Evolutionary conservation across 1,140 invertebrate genomes (phyloP).

Genomic region (Conopomorpha cramerella): DNA sequence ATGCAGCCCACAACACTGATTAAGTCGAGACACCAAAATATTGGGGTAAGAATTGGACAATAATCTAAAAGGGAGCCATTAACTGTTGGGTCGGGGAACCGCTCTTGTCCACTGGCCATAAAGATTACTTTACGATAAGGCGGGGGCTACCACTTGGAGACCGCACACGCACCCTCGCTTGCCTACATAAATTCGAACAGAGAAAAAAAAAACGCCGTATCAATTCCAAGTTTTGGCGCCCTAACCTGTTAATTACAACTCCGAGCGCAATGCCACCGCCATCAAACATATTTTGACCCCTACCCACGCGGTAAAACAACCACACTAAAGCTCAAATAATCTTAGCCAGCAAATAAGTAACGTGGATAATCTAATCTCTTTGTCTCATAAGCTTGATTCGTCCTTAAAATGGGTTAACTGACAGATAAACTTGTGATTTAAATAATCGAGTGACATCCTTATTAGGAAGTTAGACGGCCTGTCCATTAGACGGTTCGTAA

Average conservation of each 20-base stretch:
- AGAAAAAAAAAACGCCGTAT: too few relatives aligned
- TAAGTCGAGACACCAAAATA: slow-evolving; percentile 41
- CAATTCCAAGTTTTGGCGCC: too few relatives aligned
- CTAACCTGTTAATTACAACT: too few relatives aligned
- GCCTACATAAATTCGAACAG: slow-evolving; percentile 49
- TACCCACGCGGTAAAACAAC: too few relatives aligned
- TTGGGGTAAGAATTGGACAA: slow-evolving; percentile 19
- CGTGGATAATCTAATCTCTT: too few relatives aligned
- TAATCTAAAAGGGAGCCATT: slow-evolving; percentile 51
- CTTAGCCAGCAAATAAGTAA: too few relatives aligned
- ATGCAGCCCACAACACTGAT: slow-evolving; percentile 54
- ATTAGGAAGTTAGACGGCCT: not conserved
- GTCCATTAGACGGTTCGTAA: slow-evolving; percentile 13
- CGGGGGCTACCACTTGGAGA: slow-evolving; percentile 40
- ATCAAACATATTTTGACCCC: too few relatives aligned
- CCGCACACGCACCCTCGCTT: slow-evolving; percentile 40
- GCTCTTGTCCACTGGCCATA: slow-evolving; percentile 40
- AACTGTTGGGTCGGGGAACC: slow-evolving; percentile 45
- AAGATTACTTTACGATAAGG: slow-evolving; percentile 55
- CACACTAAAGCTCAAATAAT: too few relatives aligned
- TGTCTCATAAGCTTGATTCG: too few relatives aligned
- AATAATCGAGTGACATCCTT: not conserved
- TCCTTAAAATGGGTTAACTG: slow-evolving; percentile 31
- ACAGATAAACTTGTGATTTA: not conserved
- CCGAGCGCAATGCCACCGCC: too few relatives aligned